Base-by-base conservation (phyloP, 2,888 invertebrate genomes). In the Acleris laterana region DNA sequence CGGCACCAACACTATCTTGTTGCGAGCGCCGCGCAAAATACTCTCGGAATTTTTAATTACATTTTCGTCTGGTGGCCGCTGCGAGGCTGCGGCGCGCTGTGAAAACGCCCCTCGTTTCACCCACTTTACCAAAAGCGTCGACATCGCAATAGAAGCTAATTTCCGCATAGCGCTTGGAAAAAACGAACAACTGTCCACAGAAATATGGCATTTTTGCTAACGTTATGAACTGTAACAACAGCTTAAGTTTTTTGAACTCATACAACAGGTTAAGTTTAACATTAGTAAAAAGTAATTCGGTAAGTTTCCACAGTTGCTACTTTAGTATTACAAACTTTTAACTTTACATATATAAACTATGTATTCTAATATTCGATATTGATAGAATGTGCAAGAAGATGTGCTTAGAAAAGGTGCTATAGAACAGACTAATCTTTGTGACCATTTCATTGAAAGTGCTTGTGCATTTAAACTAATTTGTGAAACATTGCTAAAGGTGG, bases 31-130 rank as follows among this genome's bases (percentile, higher is more conserved):
- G 85, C 83, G 84, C 86, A 89, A 92, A 93, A 92, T 93, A 89
- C 88, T 90, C 90, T 84, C 87, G 92, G 92, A 93, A 93, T 93
- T 92, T 93, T 93, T 93, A 92, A 93, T 92, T 92, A 91, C 91
- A 90, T 93, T 93, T 93, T 90, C 88, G 91, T 88, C 88, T 89
- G 91, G 91, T 89, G 84, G 88, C 82, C 79, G 86, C 87, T 88
- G 87, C 85, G 89, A 88, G 87, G 81, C 84, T 72, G 72, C 71
- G 70, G 71, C 68, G 69, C 73, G 68, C 59, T 70, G 71, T 84
- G 85, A 87, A 79, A 83, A 81, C 85, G 86, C 83, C 86, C 86
- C 89, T 88, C 90, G 88, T 89, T 90, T 87, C 84, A 82, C 85
- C 83, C 92, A 90, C 89, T 91, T 87, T 87, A 88, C 90, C 88